Evolutionary conservation across 2,797 vertebrate genomes (phyloP).

Genomic region (Melanotaenia nigrans): DNA sequence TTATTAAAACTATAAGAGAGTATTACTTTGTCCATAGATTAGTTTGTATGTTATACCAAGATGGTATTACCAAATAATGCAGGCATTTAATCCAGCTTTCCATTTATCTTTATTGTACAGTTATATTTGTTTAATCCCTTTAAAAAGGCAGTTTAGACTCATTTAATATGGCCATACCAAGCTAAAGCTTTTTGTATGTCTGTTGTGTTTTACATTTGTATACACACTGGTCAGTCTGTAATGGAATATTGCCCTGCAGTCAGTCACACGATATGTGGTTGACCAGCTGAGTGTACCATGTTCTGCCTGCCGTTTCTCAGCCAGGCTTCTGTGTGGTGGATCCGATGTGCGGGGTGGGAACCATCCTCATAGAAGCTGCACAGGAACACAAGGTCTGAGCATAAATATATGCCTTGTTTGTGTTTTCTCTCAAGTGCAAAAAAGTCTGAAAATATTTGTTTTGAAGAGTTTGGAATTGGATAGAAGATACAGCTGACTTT

Average conservation of each 20-base stretch:
- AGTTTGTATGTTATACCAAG: conserved; percentile 1
- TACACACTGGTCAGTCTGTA: neutral
- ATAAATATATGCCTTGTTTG: neutral
- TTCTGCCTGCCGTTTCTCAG: conserved; percentile 68
- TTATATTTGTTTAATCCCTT: neutral
- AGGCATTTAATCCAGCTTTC: neutral
- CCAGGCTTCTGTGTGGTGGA: conserved; percentile 87
- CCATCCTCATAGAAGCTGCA: conserved; percentile 91
- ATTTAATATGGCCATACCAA: neutral
- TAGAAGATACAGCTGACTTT: neutral
- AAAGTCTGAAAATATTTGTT: neutral
- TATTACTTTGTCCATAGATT: neutral
- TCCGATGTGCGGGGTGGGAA: conserved; percentile 97
- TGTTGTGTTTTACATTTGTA: neutral
- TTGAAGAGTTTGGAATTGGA: neutral
- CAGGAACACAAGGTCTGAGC: conserved; percentile 87
- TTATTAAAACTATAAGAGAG: neutral
- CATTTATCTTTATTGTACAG: neutral
- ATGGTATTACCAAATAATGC: neutral
- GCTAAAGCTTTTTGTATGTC: conserved; percentile 1
- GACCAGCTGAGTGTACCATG: neutral
- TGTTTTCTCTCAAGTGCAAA: neutral
- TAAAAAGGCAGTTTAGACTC: neutral
- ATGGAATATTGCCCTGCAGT: neutral
- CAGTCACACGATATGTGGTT: neutral